Evolutionary conservation across 2,888 invertebrate species (phyloP), one percentile per base, ranked within the genome.

Genomic region (Melieria picta): DNA sequence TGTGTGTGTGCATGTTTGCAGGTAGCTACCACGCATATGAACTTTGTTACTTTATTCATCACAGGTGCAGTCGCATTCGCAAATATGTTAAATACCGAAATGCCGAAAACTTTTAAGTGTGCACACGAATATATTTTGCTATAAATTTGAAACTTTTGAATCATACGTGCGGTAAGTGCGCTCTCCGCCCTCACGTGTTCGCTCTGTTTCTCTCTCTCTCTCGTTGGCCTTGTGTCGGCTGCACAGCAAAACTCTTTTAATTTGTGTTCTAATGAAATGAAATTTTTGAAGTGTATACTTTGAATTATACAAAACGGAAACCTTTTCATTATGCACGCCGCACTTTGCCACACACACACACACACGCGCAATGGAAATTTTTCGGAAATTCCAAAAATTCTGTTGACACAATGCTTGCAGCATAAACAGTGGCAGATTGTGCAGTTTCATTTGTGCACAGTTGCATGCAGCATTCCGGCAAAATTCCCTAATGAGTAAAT

Each of bases 61-160:
- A 63, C 69, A 62, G 46, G 69, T 63, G 56, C 52, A 47, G 61
- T 46, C 13, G 45, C 68, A n/a, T 62, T 45, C 60, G 45, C 30
- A 67, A 58, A 67, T 67, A 60, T 62, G 68, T 69, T 62, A 62
- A 62, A 62, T 62, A 69, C 61, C 50, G 55, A 62, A 62, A 7
- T 69, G 60, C 61, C 46, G 62, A 55, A 68, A 69, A 62, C 10
- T 69, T 62, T 69, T 55, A 63, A 62, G 61, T 63, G 62, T 69
- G 55, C 46, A 56, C 56, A 61, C 30, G 55, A 62, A 56, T 13
- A 46, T 69, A 69, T 69, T 69, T 69, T 11, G 55, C 55, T 69
- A 69, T 69, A 69, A 69, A 69, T 69, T 69, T 63, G 62, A 69
- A 69, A 69, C 62, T 69, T 68, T 69, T 63, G 69, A 69, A 69